Base-by-base conservation (phyloP, 2,888 invertebrate genomes). In the Drosophila infuscata region DNA sequence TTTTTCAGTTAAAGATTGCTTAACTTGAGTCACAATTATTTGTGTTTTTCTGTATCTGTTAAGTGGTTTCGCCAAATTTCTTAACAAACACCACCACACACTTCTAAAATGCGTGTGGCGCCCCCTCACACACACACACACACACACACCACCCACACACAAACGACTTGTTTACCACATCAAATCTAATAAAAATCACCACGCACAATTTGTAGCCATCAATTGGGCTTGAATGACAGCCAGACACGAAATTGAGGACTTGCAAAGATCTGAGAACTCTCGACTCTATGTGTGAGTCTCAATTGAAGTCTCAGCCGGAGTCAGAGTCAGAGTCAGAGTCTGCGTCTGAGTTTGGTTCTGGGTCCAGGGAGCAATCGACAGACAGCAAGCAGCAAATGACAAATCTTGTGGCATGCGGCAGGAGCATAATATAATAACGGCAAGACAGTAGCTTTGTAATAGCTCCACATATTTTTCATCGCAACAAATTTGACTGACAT, bases 151-250 rank as follows among this genome's bases (percentile, higher is more conserved):
- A 25, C 49, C 12, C 54, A 43, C 49, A 49, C 49, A 43, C 48
- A 73, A 62, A 56, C 62, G 65, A 77, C 72, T 74, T 85, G 77
- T 76, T 82, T 75, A 66, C 62, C 70, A 76, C 76, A 78, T 76
- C 70, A 68, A 81, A 88, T 76, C 76, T 72, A 90, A 81, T 90
- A 75, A 76, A 81, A 79, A 75, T 77, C 90, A 75, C 53, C 70
- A 74, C 70, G 68, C 78, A 74, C 83, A 81, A 83, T 82, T 84
- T 83, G 79, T 72, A 69, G 77, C 70, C 70, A 74, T 86, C 76
- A 81, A 83, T 81, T 76, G 76, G 61, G 57, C 66, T 54, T 67
- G 64, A 63, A 62, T 82, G 84, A 74, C 71, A 72, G 67, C 8
- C 68, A 65, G 81, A 29, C 29, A 49, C 8, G 29, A 29, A 41